Conservation (phyloP, 2,888 invertebrate genomes). For the Timandra comae region DNA sequence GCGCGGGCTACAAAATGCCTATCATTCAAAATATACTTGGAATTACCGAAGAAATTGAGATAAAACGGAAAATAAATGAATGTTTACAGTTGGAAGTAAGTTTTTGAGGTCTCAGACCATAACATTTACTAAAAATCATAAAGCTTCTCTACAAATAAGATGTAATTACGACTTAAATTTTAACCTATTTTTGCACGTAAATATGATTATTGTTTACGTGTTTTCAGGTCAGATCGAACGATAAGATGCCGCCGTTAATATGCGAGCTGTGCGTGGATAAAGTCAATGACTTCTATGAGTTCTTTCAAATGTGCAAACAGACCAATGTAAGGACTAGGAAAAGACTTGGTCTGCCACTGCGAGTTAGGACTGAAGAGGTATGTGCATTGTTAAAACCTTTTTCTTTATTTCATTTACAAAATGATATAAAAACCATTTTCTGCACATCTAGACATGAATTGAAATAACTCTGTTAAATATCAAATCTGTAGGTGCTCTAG, state of each 20-base stretch:
- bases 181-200: too few species aligned
- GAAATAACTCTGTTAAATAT: too few species aligned
- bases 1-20: slow-evolving; percentile 72
- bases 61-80: slow-evolving; percentile 61
- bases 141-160: too few species aligned
- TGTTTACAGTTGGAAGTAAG: slow-evolving; percentile 67
- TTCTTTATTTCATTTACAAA: too few species aligned
- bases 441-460: too few species aligned
- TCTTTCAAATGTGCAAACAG: slow-evolving; percentile 73
- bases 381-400: too few species aligned
- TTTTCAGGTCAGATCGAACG: slow-evolving; percentile 68
- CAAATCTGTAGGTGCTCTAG: too few species aligned
- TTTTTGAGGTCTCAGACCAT: too few species aligned
- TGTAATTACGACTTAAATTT: too few species aligned
- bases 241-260: slow-evolving; percentile 79
- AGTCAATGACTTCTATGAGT: slow-evolving; percentile 79
- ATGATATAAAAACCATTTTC: too few species aligned
- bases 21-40: slow-evolving; percentile 60
- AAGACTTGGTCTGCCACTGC: slow-evolving; percentile 51
- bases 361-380: slow-evolving; percentile 30
- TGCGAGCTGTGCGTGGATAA: slow-evolving; percentile 78
- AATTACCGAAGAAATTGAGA: slow-evolving; percentile 45
- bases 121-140: too few species aligned
- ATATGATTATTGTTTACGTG: too few species aligned
- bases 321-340: slow-evolving; percentile 70